phyloP scores from a whole-genome alignment of 1,140 invertebrate genomes.

The Harlomillsia oculata region DNA sequence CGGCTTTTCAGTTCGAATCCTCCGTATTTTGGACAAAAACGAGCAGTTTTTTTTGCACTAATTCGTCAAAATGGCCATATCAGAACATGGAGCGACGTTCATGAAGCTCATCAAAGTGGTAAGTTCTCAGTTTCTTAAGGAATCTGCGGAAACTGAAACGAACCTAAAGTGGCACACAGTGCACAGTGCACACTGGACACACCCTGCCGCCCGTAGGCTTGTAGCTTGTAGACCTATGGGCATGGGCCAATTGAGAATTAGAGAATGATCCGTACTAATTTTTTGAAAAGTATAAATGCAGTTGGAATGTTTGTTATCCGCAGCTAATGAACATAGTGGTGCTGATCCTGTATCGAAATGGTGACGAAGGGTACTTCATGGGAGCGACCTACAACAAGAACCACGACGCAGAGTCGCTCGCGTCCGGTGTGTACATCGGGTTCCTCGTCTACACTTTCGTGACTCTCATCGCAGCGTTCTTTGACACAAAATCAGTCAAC shows the following conservation, averaged over 20 bases:
- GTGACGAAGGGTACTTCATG: conserved; percentile 67
- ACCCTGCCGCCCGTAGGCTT: neutral
- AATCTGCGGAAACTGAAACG: neutral
- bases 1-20: too few species aligned
- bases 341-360: conserved; percentile 66
- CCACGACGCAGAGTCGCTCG: conserved; percentile 71
- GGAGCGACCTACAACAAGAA: conserved; percentile 81
- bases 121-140: neutral
- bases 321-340: conserved; percentile 71
- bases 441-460: conserved; percentile 69
- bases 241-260: too few species aligned
- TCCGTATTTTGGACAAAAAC: too few species aligned
- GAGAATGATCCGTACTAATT: neutral
- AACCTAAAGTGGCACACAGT: neutral
- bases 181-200: neutral
- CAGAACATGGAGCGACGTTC: conserved; percentile 18
- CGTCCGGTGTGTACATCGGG: conserved; percentile 71
- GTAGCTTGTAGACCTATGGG: too few species aligned
- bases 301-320: conserved; percentile 35
- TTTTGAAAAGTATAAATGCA: neutral
- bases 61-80: conserved; percentile 27
- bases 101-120: conserved; percentile 33
- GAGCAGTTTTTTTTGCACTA: too few species aligned
- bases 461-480: conserved; percentile 58
- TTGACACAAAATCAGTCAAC: conserved; percentile 58